phyloP scores from a whole-genome alignment of 2,888 invertebrate species.

The Drosophila longiperda region DNA sequence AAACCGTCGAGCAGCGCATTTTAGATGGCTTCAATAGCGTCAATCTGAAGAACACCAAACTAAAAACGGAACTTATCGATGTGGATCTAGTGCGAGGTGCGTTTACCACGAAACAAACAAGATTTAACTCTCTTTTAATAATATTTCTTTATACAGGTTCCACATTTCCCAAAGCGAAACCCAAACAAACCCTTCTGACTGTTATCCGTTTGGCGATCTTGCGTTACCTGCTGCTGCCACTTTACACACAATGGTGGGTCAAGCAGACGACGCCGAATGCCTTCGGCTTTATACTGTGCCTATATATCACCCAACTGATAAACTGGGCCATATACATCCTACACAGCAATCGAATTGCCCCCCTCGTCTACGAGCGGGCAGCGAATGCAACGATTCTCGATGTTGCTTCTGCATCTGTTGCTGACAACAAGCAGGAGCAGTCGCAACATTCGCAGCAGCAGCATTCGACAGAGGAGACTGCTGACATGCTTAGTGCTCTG shows the following conservation, averaged over 20 bases:
- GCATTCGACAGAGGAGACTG: conserved; percentile 82
- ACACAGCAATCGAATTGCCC: conserved; percentile 77
- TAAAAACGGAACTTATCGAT: conserved; percentile 97
- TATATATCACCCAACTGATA: conserved; percentile 90
- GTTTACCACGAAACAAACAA: neutral
- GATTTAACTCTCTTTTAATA: neutral
- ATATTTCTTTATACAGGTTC: conserved; percentile 88
- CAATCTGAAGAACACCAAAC: conserved; percentile 91
- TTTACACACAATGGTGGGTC: conserved; percentile 95
- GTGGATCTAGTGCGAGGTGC: conserved; percentile 97
- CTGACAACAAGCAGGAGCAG: conserved; percentile 35
- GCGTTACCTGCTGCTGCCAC: conserved; percentile 93
- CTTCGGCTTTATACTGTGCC: conserved; percentile 90
- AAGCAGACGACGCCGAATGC: conserved; percentile 93
- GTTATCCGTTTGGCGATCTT: conserved; percentile 93
- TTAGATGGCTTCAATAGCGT: conserved; percentile 93
- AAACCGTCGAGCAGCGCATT: conserved; percentile 96
- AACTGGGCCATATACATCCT: conserved; percentile 85
- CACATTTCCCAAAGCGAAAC: conserved; percentile 97
- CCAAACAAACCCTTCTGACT: conserved; percentile 94
- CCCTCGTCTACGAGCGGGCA: conserved; percentile 32
- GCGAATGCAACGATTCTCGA: conserved; percentile 44
- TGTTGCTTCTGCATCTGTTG: conserved; percentile 4
- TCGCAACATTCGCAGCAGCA: neutral
- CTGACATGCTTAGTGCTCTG: conserved; percentile 89